These are phyloP conservation scores for Anabas testudineus DNA, from an alignment of 2,797 vertebrate genomes.

Conservation along the genomic window DNA sequence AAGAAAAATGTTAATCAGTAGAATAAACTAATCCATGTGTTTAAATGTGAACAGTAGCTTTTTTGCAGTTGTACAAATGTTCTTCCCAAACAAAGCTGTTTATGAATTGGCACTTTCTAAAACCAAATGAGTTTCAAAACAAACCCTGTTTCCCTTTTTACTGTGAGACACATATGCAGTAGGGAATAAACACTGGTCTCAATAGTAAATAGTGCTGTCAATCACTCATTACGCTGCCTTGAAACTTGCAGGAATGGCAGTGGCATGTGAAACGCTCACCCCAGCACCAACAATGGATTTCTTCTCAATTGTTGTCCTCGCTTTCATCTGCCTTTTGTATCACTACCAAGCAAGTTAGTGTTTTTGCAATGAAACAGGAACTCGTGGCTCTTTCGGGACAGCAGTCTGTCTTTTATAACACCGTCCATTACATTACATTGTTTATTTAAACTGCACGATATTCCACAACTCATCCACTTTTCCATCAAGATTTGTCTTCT, in stretches of 20 bases:
- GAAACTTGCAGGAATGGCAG: conserved; percentile 35
- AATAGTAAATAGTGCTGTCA: conserved; percentile 62
- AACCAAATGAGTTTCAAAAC: conserved; percentile 57
- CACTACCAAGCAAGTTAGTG: conserved; percentile 28
- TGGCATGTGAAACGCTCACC: conserved; percentile 34
- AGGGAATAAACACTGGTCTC: conserved; percentile 59
- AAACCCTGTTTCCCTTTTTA: conserved; percentile 42
- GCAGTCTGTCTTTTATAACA: conserved; percentile 21
- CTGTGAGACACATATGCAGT: conserved; percentile 36
- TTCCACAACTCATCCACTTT: conserved; percentile 16
- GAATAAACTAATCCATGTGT: conserved; percentile 24
- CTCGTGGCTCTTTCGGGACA: neutral
- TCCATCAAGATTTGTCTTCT: neutral
- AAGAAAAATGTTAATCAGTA: conserved; percentile 8
- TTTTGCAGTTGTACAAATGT: conserved; percentile 42
- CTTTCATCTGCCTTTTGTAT: conserved; percentile 22
- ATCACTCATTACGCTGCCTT: conserved; percentile 50
- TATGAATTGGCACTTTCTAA: conserved; percentile 19
- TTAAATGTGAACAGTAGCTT: conserved; percentile 33
- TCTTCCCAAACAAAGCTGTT: conserved; percentile 40
- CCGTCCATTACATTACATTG: neutral
- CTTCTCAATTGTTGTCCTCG: conserved; percentile 19
- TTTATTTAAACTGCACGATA: conserved; percentile 32
- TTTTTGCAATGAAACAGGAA: conserved; percentile 34
- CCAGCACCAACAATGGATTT: conserved; percentile 16